These are phyloP conservation scores for Tachina lurida DNA, from an alignment of 2,888 invertebrate species.

Conservation along the genomic window DNA sequence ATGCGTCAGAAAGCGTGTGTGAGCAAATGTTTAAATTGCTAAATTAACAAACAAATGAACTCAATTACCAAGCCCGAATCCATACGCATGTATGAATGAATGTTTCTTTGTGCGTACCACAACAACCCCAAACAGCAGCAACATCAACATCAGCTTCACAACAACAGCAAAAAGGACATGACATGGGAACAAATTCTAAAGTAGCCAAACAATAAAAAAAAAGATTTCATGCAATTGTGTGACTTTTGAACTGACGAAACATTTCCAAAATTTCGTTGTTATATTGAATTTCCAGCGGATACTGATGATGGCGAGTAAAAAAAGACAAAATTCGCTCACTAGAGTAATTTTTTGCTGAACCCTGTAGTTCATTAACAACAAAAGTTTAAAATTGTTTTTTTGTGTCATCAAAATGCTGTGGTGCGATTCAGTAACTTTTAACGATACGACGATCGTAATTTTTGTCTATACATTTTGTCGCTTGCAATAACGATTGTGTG, in stretches of 20 bases:
- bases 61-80: conserved; percentile 53
- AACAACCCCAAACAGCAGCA: not conserved
- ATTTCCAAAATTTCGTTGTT: conserved; percentile 2
- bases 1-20: not conserved
- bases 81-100: not conserved
- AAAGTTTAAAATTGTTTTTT: no score
- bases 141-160: not conserved
- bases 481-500: no score
- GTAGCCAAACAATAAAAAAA: conserved; percentile 12
- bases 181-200: not conserved
- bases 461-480: no score
- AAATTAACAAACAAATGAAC: conserved; percentile 63
- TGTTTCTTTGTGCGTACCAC: conserved; percentile 1
- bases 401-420: no score
- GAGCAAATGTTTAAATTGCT: conserved; percentile 10
- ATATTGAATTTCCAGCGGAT: conserved; percentile 38
- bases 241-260: conserved; percentile 43
- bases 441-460: no score
- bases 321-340: conserved; percentile 7
- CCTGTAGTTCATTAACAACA: not conserved
- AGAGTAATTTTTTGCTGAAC: not conserved
- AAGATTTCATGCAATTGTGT: conserved; percentile 49
- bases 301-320: conserved; percentile 51
- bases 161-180: not conserved
- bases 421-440: no score